Conservation (phyloP, 2,113 vertebrate species). For the Odobenus rosmarus region DNA sequence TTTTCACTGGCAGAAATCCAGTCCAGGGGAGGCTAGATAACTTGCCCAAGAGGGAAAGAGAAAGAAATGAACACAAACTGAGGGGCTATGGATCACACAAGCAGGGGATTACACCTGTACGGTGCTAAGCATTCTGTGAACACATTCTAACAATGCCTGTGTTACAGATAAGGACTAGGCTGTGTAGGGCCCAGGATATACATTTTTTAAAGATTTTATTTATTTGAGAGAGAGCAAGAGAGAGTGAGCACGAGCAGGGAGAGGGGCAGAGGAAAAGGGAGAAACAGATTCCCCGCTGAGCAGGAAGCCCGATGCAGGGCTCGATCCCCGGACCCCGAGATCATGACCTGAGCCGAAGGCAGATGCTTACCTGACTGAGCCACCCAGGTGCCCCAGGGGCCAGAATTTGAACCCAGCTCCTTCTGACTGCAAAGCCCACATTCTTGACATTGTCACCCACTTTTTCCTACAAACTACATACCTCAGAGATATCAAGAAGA, state of each 20-base stretch:
- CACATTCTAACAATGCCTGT: neutral
- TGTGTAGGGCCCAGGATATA: neutral
- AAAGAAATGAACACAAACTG: neutral
- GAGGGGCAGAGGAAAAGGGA: neutral
- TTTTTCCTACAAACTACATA: neutral
- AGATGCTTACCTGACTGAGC: neutral
- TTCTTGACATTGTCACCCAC: neutral
- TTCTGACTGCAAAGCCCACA: neutral
- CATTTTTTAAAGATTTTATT: neutral
- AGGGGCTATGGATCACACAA: fast-evolving
- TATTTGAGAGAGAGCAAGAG: neutral
- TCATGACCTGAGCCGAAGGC: neutral
- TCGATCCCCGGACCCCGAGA: neutral
- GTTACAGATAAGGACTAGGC: neutral
- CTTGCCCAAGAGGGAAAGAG: neutral
- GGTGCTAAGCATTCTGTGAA: neutral
- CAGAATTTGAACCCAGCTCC: neutral
- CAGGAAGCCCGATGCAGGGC: neutral
- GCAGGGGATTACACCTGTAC: fast-evolving
- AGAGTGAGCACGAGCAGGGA: neutral
- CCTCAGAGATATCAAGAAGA: neutral
- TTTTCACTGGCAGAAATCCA: neutral
- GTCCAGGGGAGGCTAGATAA: neutral
- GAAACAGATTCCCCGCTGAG: neutral
- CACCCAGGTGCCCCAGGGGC: neutral